Base-by-base conservation (phyloP, 2,113 vertebrate genomes). In the Mesocricetus auratus region DNA sequence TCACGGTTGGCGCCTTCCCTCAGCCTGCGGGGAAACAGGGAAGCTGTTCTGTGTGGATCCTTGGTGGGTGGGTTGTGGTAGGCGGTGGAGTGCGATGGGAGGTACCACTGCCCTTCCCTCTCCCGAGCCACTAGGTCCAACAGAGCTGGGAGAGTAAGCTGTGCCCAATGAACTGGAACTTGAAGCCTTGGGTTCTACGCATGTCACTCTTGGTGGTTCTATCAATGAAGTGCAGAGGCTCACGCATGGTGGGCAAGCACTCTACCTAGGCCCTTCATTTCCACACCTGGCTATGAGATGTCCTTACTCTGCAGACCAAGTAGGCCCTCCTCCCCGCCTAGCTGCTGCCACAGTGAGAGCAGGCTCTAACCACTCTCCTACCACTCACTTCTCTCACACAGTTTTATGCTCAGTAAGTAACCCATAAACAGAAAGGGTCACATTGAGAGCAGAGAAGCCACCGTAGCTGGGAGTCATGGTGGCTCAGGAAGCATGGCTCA, bases 1-100 rank as follows among this genome's bases (percentile, higher is more conserved):
- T 99, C 99, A 93, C 99, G 99, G 96, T 99, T 99, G 98, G 99
- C 99, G 29, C 99, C 99, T 13, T 99, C 99, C 96, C 99, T 98
- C 91, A 99, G 98, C 98, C 99, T 99, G 98, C 33, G 66, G 36
- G 74, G 64, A 0, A 2, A 94, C 1, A 31, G 60, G 47, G 83
- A 53, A 85, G 82, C 33, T 3, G 1, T 39, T 69, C 53, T 24
- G 12, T 0, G 26, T 53, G 0, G 22, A 7, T 93, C 2, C 0
- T 60, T 36, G 62, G 42, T 10, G 8, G 16, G 7, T 1, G 5
- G 56, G 77, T 66, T 5, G 33, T 0, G 6, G 62, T 47, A 77
- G 60, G 29, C 15, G 15, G 58, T 1, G 17, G 33, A 64, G 3
- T 17, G 13, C 0, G 0, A 21, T 29, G 5, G 16, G 13, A 42